Evolutionary conservation across 1,140 invertebrate genomes (phyloP), one percentile per base, ranked within the genome.

Genomic region (Meloidogyne floridensis): DNA sequence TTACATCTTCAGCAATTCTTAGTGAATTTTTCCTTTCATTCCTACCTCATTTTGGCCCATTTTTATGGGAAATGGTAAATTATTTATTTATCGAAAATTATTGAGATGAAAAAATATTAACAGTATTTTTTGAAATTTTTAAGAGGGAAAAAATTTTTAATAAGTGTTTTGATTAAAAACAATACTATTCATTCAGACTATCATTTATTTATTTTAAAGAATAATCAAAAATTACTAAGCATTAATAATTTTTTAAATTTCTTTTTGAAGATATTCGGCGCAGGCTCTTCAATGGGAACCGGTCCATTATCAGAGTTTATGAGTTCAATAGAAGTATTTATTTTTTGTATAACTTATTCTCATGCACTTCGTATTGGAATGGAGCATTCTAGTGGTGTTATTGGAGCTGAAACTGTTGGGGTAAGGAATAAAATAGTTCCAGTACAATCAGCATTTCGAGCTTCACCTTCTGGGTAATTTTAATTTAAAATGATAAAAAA

Each of bases 1-100:
- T 79, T 51, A 79, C 77, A 11, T 65, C 56, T 18, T 42, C 72
- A 7, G 77, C 77, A 71, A 71, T 79, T 43, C 20, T 79, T 11
- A 79, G 77, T 53, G 77, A 79, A 71, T 20, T 79, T 69, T 79
- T 79, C 9, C 59, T 79, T 10, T 79, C 77, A 47, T 79, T 79
- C 47, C 8, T 79, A 3, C 77, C 77, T 2, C 77, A 79, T 71
- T 79, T 79, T 71, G 59, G 54, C 8, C 77, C 77, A 18, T 71
- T 79, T 65, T 43, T 79, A 43, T 79, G 77, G 77, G 77, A 79
- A 79, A 43, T 51, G 32, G 77, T 71, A 72, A 20, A n/a, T 20
- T 7, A 51, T 54, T 47, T n/a, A 47, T n/a, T 54, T 5, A 54
- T 20, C 6, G 5, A 15, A 10, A n/a, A 7, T 18, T 71, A 47